Conservation (phyloP, 2,888 invertebrate genomes). For the Sesia bembeciformis region DNA sequence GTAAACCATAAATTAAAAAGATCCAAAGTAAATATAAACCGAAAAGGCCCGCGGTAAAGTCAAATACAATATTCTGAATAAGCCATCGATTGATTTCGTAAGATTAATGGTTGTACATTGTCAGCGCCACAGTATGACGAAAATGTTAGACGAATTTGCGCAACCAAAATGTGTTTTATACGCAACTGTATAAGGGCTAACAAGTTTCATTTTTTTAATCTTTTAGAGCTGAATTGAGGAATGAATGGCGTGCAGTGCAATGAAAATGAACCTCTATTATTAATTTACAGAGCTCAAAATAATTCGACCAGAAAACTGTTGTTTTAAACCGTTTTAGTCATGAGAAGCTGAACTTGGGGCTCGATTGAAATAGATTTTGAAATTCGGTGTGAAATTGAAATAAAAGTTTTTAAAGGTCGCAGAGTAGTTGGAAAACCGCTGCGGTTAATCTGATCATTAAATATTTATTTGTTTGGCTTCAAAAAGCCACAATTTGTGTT, state of each 20-base stretch:
- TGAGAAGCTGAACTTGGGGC: slow-evolving; percentile 22
- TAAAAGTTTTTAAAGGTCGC: slow-evolving; percentile 45
- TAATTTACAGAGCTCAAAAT: slow-evolving; percentile 15
- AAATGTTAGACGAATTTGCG: slow-evolving; percentile 40
- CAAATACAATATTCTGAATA: slow-evolving; percentile 73
- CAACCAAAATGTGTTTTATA: slow-evolving; percentile 53
- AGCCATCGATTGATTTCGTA: slow-evolving; percentile 74
- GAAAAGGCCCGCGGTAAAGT: slow-evolving; percentile 63
- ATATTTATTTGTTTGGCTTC: slow-evolving; percentile 57
- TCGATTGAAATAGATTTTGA: slow-evolving; percentile 56
- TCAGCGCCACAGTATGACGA: slow-evolving; percentile 67
- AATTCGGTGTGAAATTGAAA: slow-evolving; percentile 69
- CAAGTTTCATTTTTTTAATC: slow-evolving; percentile 43
- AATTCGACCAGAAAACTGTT: not conserved
- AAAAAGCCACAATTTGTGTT: slow-evolving; percentile 38
- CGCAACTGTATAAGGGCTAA: slow-evolving; percentile 37
- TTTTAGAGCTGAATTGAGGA: slow-evolving; percentile 42
- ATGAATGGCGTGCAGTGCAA: slow-evolving; percentile 43
- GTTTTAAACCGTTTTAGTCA: slow-evolving; percentile 18
- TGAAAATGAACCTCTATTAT: slow-evolving; percentile 19
- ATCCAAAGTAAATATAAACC: slow-evolving; percentile 68
- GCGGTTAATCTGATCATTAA: slow-evolving; percentile 46
- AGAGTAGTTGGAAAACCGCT: slow-evolving; percentile 25
- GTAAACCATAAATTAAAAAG: slow-evolving; percentile 63
- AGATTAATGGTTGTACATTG: slow-evolving; percentile 73